Percentiles rank a stretch among this genome's conserved stretches.
Conservation (phyloP, 2,113 vertebrate genomes). For the Pelodiscus sinensis region DNA sequence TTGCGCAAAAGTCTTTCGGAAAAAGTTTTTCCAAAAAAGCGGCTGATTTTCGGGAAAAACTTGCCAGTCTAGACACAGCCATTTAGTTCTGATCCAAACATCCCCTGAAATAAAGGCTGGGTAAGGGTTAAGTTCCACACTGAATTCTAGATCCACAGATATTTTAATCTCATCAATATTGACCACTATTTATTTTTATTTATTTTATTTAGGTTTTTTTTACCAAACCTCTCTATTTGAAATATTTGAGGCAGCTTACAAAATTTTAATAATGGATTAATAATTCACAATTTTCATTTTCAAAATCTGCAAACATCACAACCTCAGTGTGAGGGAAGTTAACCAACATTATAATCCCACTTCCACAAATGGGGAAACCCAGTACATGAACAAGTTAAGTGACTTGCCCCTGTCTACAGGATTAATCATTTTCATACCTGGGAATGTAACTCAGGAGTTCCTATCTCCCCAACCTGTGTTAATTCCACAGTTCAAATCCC, state of each 20-base stretch:
- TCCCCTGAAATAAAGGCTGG: not conserved
- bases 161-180: not conserved
- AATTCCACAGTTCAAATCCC: not conserved
- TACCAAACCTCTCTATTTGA: too few species aligned
- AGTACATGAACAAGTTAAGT: not conserved
- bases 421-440: not conserved
- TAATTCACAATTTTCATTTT: not conserved
- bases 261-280: not conserved
- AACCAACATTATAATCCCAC: not conserved
- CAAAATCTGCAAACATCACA: not conserved
- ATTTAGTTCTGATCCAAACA: too few species aligned
- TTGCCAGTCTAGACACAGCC: too few species aligned
- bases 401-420: too few species aligned
- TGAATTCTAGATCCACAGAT: not conserved
- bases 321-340: not conserved
- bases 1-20: too few species aligned
- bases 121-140: not conserved
- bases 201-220: too few species aligned
- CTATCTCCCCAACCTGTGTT: not conserved
- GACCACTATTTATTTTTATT: not conserved
- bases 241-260: too few species aligned
- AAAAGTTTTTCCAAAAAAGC: too few species aligned
- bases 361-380: not conserved
- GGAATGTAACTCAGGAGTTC: not conserved
- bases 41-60: too few species aligned